Evolutionary conservation across 1,140 invertebrate genomes (phyloP), one percentile per base, ranked within the genome.

Genomic region (Neodiprion virginianus): DNA sequence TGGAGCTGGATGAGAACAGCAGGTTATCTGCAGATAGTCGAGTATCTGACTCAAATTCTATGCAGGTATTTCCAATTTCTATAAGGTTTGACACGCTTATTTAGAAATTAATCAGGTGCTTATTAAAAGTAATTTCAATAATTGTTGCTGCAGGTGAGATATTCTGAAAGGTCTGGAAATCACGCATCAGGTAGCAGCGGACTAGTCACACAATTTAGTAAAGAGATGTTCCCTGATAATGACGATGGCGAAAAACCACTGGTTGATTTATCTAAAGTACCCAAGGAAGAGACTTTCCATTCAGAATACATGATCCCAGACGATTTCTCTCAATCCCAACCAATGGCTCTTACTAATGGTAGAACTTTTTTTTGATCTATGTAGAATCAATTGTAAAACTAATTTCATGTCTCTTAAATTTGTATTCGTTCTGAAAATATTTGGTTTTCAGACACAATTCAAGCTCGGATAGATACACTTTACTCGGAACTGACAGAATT

Each of bases 1-100:
- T 94, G 78, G 95, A 96, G 80, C 82, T 95, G 68, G 95, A 96
- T 81, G 95, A 96, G 79, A 94, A 91, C 68, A 94, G 94, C 76
- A 90, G 92, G 50, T 89, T 95, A 47, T 94, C 94, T 0, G 92
- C 93, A 74, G 94, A 96, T 78, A 94, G 93, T 79, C 91, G 92
- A 75, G 84, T 95, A 74, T 95, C 94, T 7, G 94, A 96, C 82
- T 95, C 93, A 0, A 92, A 91, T 85, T 93, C 93, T 1, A 90
- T 93, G 82, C 90, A 92, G 85, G 90, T 91, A 69, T 79, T 75
- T 67, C 73, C 77, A 40, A 67, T 48, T 72, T 74, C 28, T 5
- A 40, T 40, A 40, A 3, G 5, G 28, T 40, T 40, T 5, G 5
- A 40, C 5, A 40, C 28, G 5, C 28, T 40, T 40, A 40, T 40